phyloP scores from a whole-genome alignment of 2,797 vertebrate genomes.

The Clamator glandarius region DNA sequence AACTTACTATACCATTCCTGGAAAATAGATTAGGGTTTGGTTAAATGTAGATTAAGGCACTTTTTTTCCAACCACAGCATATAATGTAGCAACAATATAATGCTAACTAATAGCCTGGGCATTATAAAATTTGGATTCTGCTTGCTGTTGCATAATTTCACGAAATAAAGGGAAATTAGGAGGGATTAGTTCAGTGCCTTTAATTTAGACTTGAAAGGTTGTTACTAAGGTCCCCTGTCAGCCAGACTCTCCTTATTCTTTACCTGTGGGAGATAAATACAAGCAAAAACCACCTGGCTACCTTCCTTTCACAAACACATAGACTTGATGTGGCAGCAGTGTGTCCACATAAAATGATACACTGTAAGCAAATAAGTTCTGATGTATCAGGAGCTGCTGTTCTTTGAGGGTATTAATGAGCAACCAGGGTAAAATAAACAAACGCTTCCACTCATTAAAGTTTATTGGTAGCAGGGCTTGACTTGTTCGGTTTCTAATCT shows the following conservation, averaged over 20 bases:
- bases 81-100: neutral
- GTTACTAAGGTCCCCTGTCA: neutral
- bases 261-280: neutral
- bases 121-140: slow-evolving; percentile 33
- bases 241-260: neutral
- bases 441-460: neutral
- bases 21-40: neutral
- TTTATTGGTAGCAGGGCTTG: neutral
- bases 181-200: neutral
- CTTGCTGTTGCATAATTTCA: slow-evolving; percentile 11
- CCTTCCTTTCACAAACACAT: neutral
- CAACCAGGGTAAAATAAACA: neutral
- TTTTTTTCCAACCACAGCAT: neutral
- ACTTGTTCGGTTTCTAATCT: neutral
- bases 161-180: neutral
- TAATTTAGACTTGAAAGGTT: neutral
- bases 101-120: slow-evolving; percentile 6
- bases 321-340: neutral
- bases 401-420: neutral
- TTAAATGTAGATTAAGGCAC: neutral
- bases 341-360: neutral
- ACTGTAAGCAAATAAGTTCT: neutral
- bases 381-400: neutral
- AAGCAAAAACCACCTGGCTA: neutral
- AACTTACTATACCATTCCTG: slow-evolving; percentile 4